Evolutionary conservation across 2,797 vertebrate species (phyloP), one percentile per base, ranked within the genome.

Genomic region (Gallinago solitaria): DNA sequence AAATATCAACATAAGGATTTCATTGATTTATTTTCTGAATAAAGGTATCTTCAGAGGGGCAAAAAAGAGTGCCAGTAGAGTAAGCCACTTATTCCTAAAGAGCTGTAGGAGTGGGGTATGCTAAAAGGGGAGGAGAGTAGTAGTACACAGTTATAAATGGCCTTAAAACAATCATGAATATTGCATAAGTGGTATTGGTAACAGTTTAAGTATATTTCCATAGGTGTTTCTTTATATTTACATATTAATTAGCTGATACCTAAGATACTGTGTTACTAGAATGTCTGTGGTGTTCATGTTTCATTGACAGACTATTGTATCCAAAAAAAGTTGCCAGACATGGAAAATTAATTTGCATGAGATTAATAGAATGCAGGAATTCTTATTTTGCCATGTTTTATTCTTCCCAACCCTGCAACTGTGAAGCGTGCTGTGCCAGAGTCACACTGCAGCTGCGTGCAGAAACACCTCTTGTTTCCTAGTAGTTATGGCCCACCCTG

Each of bases 191-290:
- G 89, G 97, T 97, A 91, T 97, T 97, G 94, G 94, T 97, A 97
- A 97, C 97, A 96, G 88, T 96, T 97, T 97, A 97, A 97, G 97
- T 97, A 94, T 97, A 97, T 98, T 98, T 98, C 97, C 97, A 94
- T 96, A 97, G 94, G 96, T 95, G 92, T 97, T 96, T 97, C 96
- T 97, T 97, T 98, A 97, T 98, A 97, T 98, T 97, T 98, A 92
- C 96, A 89, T 97, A 96, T 97, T 97, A 97, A 97, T 97, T 96
- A 98, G 95, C 87, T 86, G 97, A 96, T 95, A 97, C 77, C 77
- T 94, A 95, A 97, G 95, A 93, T 97, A 95, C 84, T 97, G 75
- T 57, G 86, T 98, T 98, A 97, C 97, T 74, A 89, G 95, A 96
- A 93, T 93, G 92, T 90, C 68, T 82, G 67, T 77, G 24, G 35